A percentile compares a stretch with the other conserved stretches of the same genome.
Conservation (phyloP, 2,797 vertebrate genomes). For the Tamandua tetradactyla region DNA sequence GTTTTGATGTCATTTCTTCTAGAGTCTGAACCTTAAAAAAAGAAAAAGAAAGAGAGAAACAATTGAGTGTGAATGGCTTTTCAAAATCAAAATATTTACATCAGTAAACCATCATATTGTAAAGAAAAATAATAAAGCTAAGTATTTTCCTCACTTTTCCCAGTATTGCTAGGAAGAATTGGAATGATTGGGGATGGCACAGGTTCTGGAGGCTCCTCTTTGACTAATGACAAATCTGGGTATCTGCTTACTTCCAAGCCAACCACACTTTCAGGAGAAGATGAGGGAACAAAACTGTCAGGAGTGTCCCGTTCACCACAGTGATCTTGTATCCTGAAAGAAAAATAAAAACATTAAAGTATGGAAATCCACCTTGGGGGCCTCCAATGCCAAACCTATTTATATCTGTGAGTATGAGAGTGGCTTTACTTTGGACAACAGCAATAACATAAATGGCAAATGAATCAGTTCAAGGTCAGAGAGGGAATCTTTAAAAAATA, state of each 20-base stretch:
- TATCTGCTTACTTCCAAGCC: slow-evolving; percentile 97
- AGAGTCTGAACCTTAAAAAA: slow-evolving; percentile 89
- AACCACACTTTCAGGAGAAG: slow-evolving; percentile 97
- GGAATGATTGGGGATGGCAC: slow-evolving; percentile 95
- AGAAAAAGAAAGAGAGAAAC: neutral
- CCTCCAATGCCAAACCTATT: neutral
- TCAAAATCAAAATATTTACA: neutral
- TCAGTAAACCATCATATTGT: neutral
- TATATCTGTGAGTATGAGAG: fast-evolving
- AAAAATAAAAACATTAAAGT: neutral
- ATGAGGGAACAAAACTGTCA: slow-evolving; percentile 98
- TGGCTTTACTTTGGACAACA: neutral
- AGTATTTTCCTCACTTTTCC: slow-evolving; percentile 89
- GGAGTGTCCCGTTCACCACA: slow-evolving; percentile 95
- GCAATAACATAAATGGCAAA: neutral
- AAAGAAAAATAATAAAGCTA: fast-evolving
- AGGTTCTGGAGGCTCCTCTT: slow-evolving; percentile 94
- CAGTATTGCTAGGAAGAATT: slow-evolving; percentile 93
- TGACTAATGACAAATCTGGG: slow-evolving; percentile 94
- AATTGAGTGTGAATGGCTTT: neutral
- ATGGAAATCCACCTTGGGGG: fast-evolving
- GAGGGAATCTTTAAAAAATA: neutral
- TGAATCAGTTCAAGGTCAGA: neutral
- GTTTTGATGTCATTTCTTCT: slow-evolving; percentile 94
- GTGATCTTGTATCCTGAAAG: slow-evolving; percentile 92